These are phyloP conservation scores for Acholoe squamosa DNA, from an alignment of 2,888 invertebrate species.

Conservation along the genomic window DNA sequence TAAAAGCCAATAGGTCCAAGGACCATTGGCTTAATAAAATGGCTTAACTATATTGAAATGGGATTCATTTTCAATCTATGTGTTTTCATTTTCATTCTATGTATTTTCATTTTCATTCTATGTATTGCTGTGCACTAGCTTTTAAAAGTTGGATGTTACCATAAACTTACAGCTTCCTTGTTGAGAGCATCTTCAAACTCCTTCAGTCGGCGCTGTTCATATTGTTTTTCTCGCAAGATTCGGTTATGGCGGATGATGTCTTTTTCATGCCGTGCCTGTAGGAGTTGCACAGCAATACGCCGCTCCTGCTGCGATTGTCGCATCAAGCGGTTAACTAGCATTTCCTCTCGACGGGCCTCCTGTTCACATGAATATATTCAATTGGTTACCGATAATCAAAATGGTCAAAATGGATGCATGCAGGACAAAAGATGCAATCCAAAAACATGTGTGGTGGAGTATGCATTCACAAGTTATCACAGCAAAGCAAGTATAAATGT, in stretches of 20 bases:
- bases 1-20: too few species aligned
- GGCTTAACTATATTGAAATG: too few species aligned
- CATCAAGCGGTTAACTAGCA: conserved; percentile 82
- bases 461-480: too few species aligned
- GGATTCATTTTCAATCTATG: too few species aligned
- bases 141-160: too few species aligned
- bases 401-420: background rate
- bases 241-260: conserved; percentile 81
- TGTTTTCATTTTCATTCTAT: too few species aligned
- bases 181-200: conserved; percentile 83
- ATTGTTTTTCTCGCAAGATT: conserved; percentile 80
- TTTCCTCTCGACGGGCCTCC: conserved; percentile 82
- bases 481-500: too few species aligned
- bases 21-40: too few species aligned
- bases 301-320: conserved; percentile 83
- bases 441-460: too few species aligned
- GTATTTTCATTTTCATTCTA: too few species aligned
- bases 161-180: conserved; percentile 79
- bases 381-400: background rate
- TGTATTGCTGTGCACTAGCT: too few species aligned
- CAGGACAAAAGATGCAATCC: too few species aligned
- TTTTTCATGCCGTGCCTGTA: conserved; percentile 83
- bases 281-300: conserved; percentile 82
- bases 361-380: conserved; percentile 64
- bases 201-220: conserved; percentile 79